These are phyloP conservation scores for Helicoverpa zea DNA, from an alignment of 1,140 invertebrate species.

Conservation along the genomic window DNA sequence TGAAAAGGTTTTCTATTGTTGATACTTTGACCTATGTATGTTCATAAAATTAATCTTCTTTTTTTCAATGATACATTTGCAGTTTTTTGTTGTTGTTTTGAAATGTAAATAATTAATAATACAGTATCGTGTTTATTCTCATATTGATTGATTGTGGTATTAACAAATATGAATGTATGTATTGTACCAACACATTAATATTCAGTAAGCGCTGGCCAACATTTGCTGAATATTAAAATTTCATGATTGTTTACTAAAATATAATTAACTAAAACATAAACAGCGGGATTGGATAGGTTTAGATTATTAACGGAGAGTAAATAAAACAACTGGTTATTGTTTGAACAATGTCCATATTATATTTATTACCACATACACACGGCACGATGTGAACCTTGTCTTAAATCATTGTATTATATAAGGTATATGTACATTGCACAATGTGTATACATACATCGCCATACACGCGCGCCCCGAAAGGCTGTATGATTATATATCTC, in stretches of 20 bases:
- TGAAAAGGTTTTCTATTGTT: no score
- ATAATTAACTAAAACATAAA: constrained; percentile 36
- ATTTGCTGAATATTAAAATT: constrained; percentile 37
- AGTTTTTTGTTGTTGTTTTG: not conserved
- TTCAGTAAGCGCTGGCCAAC: not conserved
- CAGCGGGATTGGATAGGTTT: constrained; percentile 29
- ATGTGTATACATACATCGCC: constrained; percentile 89
- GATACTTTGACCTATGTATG: no score
- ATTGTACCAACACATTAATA: constrained; percentile 7
- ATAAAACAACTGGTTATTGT: constrained; percentile 87
- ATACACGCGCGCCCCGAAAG: constrained; percentile 86
- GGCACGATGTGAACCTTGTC: constrained; percentile 95
- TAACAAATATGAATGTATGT: not conserved
- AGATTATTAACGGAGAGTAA: constrained; percentile 58
- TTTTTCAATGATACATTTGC: no score
- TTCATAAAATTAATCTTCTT: no score
- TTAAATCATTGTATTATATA: constrained; percentile 90
- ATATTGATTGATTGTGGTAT: no score
- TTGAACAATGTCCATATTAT: constrained; percentile 95
- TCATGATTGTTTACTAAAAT: constrained; percentile 27
- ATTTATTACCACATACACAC: constrained; percentile 95
- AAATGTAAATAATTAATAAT: not conserved
- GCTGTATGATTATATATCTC: constrained; percentile 87
- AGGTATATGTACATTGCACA: constrained; percentile 90
- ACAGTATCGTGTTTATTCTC: not conserved